Evolutionary conservation across 2,888 invertebrate species (phyloP).

Genomic region (Carcina quercana): DNA sequence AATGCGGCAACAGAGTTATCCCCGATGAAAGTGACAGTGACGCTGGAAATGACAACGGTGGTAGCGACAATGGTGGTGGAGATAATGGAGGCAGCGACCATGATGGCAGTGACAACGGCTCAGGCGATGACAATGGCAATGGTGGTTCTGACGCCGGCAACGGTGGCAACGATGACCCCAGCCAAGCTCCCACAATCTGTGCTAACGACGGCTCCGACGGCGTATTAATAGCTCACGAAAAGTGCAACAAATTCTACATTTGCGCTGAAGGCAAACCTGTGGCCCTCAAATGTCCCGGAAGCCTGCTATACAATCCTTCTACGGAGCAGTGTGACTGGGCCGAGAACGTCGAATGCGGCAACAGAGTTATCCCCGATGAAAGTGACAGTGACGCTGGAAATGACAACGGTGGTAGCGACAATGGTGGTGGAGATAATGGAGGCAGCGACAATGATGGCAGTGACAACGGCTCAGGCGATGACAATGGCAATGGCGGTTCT

Average conservation of each 20-base stretch:
- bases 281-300: conserved; percentile 18
- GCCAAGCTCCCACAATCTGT: conserved; percentile 23
- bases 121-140: conserved; percentile 2
- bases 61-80: conserved; percentile 4
- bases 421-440: conserved; percentile 5
- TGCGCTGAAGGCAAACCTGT: conserved; percentile 26
- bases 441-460: too few species aligned
- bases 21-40: conserved; percentile 5
- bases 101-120: conserved; percentile 19
- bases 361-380: not conserved
- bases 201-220: conserved; percentile 25
- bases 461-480: conserved; percentile 3
- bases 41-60: conserved; percentile 2
- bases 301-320: conserved; percentile 25
- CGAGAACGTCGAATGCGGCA: conserved; percentile 19
- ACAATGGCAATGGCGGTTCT: not conserved
- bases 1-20: conserved; percentile 23
- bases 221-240: too few species aligned
- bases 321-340: conserved; percentile 30
- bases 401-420: conserved; percentile 5
- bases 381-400: conserved; percentile 3
- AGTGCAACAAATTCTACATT: conserved; percentile 32
- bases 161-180: conserved; percentile 17
- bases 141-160: conserved; percentile 10
- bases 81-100: conserved; percentile 9